Base-by-base conservation (phyloP, 1,140 invertebrate species). In the Cataglyphis hispanica region DNA sequence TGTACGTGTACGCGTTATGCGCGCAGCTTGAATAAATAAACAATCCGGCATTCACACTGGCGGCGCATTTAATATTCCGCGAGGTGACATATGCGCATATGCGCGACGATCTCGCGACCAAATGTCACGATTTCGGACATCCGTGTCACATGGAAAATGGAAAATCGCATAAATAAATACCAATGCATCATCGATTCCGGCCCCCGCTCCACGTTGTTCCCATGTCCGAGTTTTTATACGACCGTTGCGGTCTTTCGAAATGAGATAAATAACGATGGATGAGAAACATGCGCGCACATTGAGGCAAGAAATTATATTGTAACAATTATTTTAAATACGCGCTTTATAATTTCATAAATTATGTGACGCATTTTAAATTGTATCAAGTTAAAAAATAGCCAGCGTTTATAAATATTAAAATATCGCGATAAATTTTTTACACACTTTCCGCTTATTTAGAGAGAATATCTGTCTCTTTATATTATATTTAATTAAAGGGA, bases 161-260 rank as follows among this genome's bases (percentile, higher is more conserved):
- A 72, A 83, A 83, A 83, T 83, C 78, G 78, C 50, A 83, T 83
- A 83, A 83, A 83, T 83, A 83, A 83, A 83, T 83, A 83, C 74
- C 46, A 83, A 83, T 83, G 67, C 66, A 74, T 83, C 67, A 83
- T 81, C 72, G 78, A 83, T 83, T 74, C 56, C 34, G 37, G 46
- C 31, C 64, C 50, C 7, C 66, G 53, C 60, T 72, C 63, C 31
- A 37, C 25, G 37, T 70, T 64, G 50, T 77, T 66, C 27, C 31
- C 40, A 67, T 37, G 67, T 83, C 8, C 53, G 67, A 74, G 67
- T 72, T 83, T 83, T 69, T 81, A 72, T 60, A 25, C 66, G 22
- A 11, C 0, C 37, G 46, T 10, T n/a, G 37, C 78, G 11, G 72
- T 72, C 40, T 74, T 60, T 58, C 56, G 19, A 72, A 58, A 37